Evolutionary conservation across 1,140 invertebrate genomes (phyloP), one percentile per base, ranked within the genome.

Genomic region (Drosophila navojoa): DNA sequence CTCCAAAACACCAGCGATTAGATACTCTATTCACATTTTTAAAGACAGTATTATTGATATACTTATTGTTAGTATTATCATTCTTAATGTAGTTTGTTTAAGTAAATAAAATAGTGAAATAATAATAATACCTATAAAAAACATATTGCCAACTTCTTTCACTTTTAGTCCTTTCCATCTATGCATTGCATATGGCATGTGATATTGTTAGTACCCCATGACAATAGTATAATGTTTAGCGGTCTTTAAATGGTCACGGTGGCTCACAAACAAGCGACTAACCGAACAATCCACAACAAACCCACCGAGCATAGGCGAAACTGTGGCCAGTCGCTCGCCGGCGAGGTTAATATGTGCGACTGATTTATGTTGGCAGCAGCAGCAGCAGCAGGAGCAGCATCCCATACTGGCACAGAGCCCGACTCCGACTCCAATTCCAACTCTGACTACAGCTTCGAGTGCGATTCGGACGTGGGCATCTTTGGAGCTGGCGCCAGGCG

Each of bases 231-330:
- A 35, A 35, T 35, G 11, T 38, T 73, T 82, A 72, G 77, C 69
- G 84, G 78, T 72, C 82, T 87, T 86, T 86, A 86, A 86, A 82
- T 82, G 81, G 81, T 85, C 81, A 85, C 81, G 81, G 77, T 68
- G 82, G 69, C 77, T 70, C 40, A 78, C 69, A 81, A 81, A 61
- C 62, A 55, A 60, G 45, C 11, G 27, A 54, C 54, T 27, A 50
- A 49, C 19, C 16, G 38, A 32, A 60, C 32, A 32, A 44, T 6
- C 11, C 22, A 19, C 57, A 32, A 66, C 44, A 54, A 42, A 64
- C 55, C 40, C 40, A 57, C 42, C 54, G 58, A 50, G 58, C 50
- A 62, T 47, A 53, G 49, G 64, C 72, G 62, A 69, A 71, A 76
- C 60, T 72, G 53, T 44, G 57, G 71, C 69, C 69, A 81, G 81